A percentile compares a stretch with the other conserved stretches of the same genome.
phyloP scores from a whole-genome alignment of 2,797 vertebrate genomes.

The Rhodeus uyekii region DNA sequence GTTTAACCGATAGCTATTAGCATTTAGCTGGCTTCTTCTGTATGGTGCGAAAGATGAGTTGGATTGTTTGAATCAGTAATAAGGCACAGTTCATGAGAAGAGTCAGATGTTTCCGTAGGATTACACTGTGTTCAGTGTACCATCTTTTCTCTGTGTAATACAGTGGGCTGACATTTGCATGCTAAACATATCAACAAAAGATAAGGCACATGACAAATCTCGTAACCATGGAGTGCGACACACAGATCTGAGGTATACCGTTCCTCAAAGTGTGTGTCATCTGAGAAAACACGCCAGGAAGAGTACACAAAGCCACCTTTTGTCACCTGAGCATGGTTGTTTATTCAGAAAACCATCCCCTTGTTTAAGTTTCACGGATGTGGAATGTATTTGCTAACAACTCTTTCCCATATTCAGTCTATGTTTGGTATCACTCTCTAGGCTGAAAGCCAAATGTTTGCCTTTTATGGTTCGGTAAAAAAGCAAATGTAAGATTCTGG shows the following conservation, averaged over 20 bases:
- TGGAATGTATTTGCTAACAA: slow-evolving; percentile 42
- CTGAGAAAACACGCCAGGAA: background rate
- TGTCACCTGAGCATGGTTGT: slow-evolving; percentile 15
- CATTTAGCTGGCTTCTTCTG: background rate
- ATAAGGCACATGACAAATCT: slow-evolving; percentile 18
- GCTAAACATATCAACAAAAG: slow-evolving; percentile 32
- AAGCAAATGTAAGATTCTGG: slow-evolving; percentile 46
- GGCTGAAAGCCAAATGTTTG: slow-evolving; percentile 50
- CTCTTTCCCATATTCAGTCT: slow-evolving; percentile 63
- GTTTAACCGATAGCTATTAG: background rate
- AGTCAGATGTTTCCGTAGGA: slow-evolving; percentile 37
- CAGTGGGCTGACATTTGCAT: background rate
- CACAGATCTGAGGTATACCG: background rate
- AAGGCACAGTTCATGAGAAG: slow-evolving; percentile 27
- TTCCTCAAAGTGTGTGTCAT: background rate
- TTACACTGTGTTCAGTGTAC: background rate
- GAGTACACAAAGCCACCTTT: background rate
- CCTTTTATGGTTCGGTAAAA: slow-evolving; percentile 68
- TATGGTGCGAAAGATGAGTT: background rate
- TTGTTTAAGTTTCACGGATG: slow-evolving; percentile 52
- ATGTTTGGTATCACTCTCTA: slow-evolving; percentile 65
- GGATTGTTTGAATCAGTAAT: background rate
- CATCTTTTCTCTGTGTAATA: background rate
- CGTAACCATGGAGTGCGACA: background rate
- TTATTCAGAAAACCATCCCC: slow-evolving; percentile 31